Base-by-base conservation (phyloP, 2,888 invertebrate species). In the Volucella inanis region DNA sequence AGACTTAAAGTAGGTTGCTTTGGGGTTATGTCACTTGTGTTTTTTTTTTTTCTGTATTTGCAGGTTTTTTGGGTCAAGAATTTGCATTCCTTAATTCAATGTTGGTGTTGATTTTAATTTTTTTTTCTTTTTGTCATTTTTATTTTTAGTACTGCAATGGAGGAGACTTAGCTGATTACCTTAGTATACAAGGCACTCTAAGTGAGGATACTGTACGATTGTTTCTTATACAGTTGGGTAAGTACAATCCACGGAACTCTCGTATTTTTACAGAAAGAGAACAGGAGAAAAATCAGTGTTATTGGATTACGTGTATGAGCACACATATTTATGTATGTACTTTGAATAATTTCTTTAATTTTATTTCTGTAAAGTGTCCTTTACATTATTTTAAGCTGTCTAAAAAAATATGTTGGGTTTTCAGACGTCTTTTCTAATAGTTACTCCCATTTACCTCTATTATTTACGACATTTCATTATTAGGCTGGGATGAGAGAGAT, bases 111-210 rank as follows among this genome's bases (percentile, higher is more conserved):
- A 72, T 72, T 77, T 65, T 49, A 57, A 59, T 64, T 14, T 54
- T n/a, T 65, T 39, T 14, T 87, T 43, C 77, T 87, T 75, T 87
- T 64, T 83, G 77, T 68, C 70, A 10, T 57, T 88, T 88, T 88
- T 89, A 90, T 92, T 93, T 94, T 87, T 93, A 98, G 96, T 99
- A 98, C 93, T 99, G 99, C 93, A 99, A 99, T 94, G 99, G 99
- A 62, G 99, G 99, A 22, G 99, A 99, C 93, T 93, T 99, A 92
- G 98, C 99, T 18, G 99, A 99, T 93, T 99, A 99, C 93, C 94
- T 99, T 88, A 95, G 95, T 91, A 95, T 95, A 61, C 98, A 98
- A 93, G 97, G 98, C 79, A 98, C 98, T 59, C 94, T 99, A 54
- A 98, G 98, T 92, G 99, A 99, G 93, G 98, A 98, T 91, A 99